A percentile compares a stretch with the other conserved stretches of the same genome.
phyloP scores from a whole-genome alignment of 2,113 vertebrate species.

The Otolemur garnettii region DNA sequence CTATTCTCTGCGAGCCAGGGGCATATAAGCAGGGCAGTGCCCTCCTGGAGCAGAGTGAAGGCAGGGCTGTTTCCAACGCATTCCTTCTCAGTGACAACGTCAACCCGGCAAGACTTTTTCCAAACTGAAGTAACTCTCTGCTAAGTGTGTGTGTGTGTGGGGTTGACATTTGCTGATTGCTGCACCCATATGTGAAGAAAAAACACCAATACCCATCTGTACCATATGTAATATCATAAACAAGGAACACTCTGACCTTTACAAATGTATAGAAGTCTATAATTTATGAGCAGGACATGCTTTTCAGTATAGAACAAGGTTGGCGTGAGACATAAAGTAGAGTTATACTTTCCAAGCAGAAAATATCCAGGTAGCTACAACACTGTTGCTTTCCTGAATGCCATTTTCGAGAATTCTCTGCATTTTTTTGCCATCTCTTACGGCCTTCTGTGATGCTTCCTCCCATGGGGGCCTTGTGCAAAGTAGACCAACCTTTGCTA shows the following conservation, averaged over 20 bases:
- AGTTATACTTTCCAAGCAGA: background rate
- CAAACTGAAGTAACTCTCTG: background rate
- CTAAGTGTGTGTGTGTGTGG: background rate
- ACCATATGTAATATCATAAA: background rate
- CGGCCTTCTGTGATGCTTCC: background rate
- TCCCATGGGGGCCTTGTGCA: background rate
- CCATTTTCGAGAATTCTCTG: background rate
- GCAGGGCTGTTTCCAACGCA: background rate
- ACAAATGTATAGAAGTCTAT: background rate
- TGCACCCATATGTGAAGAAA: background rate
- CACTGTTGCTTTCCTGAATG: background rate
- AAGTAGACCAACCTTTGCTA: background rate
- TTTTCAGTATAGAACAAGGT: background rate
- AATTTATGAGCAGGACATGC: background rate
- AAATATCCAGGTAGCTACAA: background rate
- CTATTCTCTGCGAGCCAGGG: accelerated
- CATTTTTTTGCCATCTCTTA: background rate
- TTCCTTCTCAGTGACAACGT: background rate
- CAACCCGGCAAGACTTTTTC: background rate
- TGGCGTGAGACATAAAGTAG: background rate
- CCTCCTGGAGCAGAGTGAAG: no score
- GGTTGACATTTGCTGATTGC: accelerated
- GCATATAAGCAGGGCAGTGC: accelerated
- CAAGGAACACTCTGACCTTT: background rate
- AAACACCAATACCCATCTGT: accelerated